Evolutionary conservation across 2,888 invertebrate species (phyloP).

Genomic region (Alloplasta piceator): DNA sequence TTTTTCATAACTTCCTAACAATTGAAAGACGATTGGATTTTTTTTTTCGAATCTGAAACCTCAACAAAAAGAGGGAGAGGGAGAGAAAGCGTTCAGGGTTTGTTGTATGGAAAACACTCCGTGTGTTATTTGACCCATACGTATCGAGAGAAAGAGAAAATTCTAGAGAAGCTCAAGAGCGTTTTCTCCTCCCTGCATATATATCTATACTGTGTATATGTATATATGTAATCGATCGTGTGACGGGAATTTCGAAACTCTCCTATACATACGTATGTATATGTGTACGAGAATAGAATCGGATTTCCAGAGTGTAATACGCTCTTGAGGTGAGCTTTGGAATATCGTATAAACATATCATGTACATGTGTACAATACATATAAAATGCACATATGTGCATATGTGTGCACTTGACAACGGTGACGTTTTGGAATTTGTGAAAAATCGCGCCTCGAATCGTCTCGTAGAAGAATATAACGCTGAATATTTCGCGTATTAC

Average conservation of each 20-base stretch:
- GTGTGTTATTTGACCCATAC: slow-evolving; percentile 1
- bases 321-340: not conserved
- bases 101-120: not conserved
- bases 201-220: not conserved
- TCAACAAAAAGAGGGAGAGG: not conserved
- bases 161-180: slow-evolving; percentile 16
- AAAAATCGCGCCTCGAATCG: not conserved
- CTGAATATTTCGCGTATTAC: too few relatives aligned
- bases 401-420: not conserved
- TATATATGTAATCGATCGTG: slow-evolving; percentile 39
- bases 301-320: slow-evolving; percentile 45
- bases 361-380: slow-evolving; percentile 7
- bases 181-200: not conserved
- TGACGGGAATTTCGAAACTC: slow-evolving; percentile 36
- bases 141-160: not conserved
- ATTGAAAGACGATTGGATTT: not conserved
- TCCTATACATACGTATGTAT: slow-evolving; percentile 11
- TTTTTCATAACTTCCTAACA: too few relatives aligned
- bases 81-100: not conserved
- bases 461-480: not conserved
- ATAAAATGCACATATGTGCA: not conserved
- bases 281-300: slow-evolving; percentile 28
- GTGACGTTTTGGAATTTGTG: not conserved
- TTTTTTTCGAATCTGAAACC: not conserved
- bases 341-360: slow-evolving; percentile 12